Conservation (phyloP, 1,140 invertebrate genomes). For the Apis mellifera region Amel_HAv3.1 CM009937.2:158001-158500, state of each 20-base stretch:
- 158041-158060: too few species aligned
- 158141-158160: neutral
- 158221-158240: constrained; percentile 58
- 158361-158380: constrained; percentile 72
- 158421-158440: too few species aligned
- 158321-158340: constrained; percentile 36
- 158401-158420: constrained; percentile 10
- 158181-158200: neutral
- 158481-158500: too few species aligned
- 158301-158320: constrained; percentile 71
- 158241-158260: constrained; percentile 49
- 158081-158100: too few species aligned
- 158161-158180: neutral
- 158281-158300: constrained; percentile 71
- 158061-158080: too few species aligned
- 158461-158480: too few species aligned
- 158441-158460: too few species aligned
- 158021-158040: too few species aligned
- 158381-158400: constrained; percentile 75
- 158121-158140: too few species aligned
- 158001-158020: too few species aligned
- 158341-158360: constrained; percentile 58
- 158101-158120: too few species aligned
- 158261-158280: constrained; percentile 66
- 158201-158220: constrained; percentile 52